Evolutionary conservation across 2,888 invertebrate species (phyloP), one percentile per base, ranked within the genome.

Genomic region (Melanotus villosus): DNA sequence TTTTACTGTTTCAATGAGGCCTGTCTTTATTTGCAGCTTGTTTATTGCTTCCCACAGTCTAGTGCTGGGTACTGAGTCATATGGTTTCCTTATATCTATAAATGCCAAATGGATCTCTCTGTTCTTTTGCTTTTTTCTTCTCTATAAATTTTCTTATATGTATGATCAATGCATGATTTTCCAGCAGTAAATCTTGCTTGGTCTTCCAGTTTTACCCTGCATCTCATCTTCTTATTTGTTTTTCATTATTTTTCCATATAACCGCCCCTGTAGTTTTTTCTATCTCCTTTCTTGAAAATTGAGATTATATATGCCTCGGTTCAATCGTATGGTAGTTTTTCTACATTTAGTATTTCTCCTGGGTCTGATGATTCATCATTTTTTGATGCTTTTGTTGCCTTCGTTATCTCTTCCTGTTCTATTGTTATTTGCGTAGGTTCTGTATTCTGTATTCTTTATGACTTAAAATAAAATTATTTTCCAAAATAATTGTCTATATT

Each of bases 111-210:
- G 19, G 18, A 43, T 43, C 3, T 12, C 43, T 43, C 43, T 43
- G n/a, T 43, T 43, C 19, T 43, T 16, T n/a, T 43, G 43, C 14
- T 19, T 43, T 43, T 16, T 43, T 43, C 43, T 43, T 43, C 18
- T 43, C 7, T 43, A 16, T 43, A 16, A 43, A 16, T 43, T 43
- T 5, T 43, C 18, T 12, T 43, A 43, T 16, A 43, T 5, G 7
- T 43, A 16, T 43, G 10, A 16, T 43, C 19, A 7, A 43, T 10
- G 43, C 43, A 43, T 43, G 43, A 43, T 43, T 16, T 38, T 43
- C 43, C 43, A 43, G 43, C 18, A 6, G 43, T 43, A 43, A 43
- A 43, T 43, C 14, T 10, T 43, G 43, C 7, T 43, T 43, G 43
- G 10, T 43, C 43, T 7, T 43, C 43, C 19, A 3, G 14, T 43